Conservation (phyloP, 2,797 vertebrate genomes). For the Carduelis carduelis region DNA sequence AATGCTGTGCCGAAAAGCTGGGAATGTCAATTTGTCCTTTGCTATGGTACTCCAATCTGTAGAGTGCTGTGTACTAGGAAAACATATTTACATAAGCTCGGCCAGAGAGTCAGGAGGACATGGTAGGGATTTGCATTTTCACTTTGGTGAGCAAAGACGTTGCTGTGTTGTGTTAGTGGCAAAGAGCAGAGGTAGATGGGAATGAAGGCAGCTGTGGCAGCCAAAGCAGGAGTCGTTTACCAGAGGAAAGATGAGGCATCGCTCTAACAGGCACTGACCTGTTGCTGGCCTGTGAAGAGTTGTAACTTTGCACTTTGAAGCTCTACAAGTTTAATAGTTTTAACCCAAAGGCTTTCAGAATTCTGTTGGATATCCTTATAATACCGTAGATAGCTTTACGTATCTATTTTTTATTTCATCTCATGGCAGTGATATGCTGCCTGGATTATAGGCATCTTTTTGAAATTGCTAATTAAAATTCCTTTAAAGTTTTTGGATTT, state of each 20-base stretch:
- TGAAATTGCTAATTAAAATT: not conserved
- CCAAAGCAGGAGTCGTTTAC: not conserved
- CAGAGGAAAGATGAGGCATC: not conserved
- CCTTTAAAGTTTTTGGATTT: not conserved
- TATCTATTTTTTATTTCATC: not conserved
- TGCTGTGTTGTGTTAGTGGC: not conserved
- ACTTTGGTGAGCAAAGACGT: not conserved
- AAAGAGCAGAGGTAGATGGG: not conserved
- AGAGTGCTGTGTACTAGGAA: not conserved
- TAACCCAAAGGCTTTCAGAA: not conserved
- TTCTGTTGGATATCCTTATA: not conserved
- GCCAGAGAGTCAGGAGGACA: not conserved
- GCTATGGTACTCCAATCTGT: not conserved
- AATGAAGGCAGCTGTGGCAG: not conserved
- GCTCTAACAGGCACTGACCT: slow-evolving; percentile 29
- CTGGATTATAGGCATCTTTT: not conserved
- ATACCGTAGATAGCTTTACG: not conserved
- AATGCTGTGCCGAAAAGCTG: not conserved
- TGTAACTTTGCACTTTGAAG: not conserved
- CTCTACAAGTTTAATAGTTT: not conserved
- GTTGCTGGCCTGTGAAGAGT: not conserved
- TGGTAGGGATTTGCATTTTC: not conserved
- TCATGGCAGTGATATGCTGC: not conserved
- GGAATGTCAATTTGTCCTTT: not conserved
- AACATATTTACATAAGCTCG: not conserved